Percentiles rank a stretch among this genome's conserved stretches.
phyloP scores from a whole-genome alignment of 2,797 vertebrate species.

The Takifugu rubripes region DNA sequence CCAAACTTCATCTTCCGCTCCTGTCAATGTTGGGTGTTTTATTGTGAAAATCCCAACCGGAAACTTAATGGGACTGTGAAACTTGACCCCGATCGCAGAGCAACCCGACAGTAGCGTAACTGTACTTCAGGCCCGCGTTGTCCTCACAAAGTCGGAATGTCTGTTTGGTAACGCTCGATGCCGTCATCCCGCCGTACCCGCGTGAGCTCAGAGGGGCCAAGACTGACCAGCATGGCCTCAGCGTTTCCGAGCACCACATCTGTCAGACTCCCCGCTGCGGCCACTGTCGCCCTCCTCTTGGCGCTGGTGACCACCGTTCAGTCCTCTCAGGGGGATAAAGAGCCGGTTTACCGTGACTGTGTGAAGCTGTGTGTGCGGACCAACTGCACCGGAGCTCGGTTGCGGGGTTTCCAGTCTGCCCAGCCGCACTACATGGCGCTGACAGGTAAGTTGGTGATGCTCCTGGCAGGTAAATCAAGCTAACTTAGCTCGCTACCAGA shows the following conservation, averaged over 20 bases:
- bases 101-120: background rate
- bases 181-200: conserved; percentile 57
- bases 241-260: conserved; percentile 65
- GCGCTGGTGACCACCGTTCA: conserved; percentile 53
- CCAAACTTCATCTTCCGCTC: background rate
- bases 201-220: conserved; percentile 53
- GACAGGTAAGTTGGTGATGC: conserved; percentile 77
- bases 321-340: conserved; percentile 89
- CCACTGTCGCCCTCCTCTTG: conserved; percentile 58
- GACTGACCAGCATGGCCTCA: conserved; percentile 61
- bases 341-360: conserved; percentile 93
- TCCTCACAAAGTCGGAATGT: conserved; percentile 18
- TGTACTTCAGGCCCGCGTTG: conserved; percentile 5
- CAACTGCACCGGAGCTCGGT: conserved; percentile 88
- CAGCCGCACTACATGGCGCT: conserved; percentile 94
- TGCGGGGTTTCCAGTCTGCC: conserved; percentile 84
- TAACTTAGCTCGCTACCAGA: conserved; percentile 33
- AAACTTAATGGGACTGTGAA: conserved; percentile 14
- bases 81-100: conserved; percentile 1
- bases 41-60: conserved; percentile 24
- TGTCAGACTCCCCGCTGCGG: conserved; percentile 63
- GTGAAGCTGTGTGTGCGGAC: conserved; percentile 84
- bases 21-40: conserved; percentile 6
- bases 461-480: conserved; percentile 30
- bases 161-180: conserved; percentile 39